Base-by-base conservation (phyloP, 2,113 vertebrate species). In the Pholis gunnellus region DNA sequence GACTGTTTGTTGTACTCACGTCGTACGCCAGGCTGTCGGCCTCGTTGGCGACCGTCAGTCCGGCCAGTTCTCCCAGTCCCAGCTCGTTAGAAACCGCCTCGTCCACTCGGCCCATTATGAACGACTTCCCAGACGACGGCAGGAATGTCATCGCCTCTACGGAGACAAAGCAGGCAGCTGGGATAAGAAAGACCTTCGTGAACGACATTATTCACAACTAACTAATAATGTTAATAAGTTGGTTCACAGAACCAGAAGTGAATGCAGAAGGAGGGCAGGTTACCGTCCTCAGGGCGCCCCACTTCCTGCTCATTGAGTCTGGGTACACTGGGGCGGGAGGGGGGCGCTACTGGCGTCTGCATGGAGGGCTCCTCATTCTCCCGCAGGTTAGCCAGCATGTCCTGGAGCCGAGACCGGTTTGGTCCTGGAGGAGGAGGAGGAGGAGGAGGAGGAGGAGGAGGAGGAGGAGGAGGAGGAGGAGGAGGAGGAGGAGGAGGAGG, bases 341-440 rank as follows among this genome's bases (percentile, higher is more conserved):
- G 95, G 3, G 97, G 95, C 7, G 95, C 91, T 90, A 96, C 89
- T 18, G 97, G 93, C 9, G 96, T 96, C 86, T 97, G 85, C 71
- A 92, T 22, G 72, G 87, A 63, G 18, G 91, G 94, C 56, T 99
- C 98, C 93, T 99, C 98, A 8, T 96, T 96, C 50, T 99, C 98
- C 89, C 97, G 95, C 91, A 99, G 96, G 90, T 97, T 99, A 76
- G 98, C 97, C 94, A 99, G 90, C 98, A 99, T 99, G 92, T 99
- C 98, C 96, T 99, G 98, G 18, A 99, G 97, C 90, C 98, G 98
- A 74, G 97, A 98, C 80, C 97, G 96, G 95, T 95, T 95, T 0
- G 93, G 94, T 64, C 94, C 94, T 95, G 82, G 10, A 42, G 59
- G 34, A 67, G 34, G 78, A 72, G 13, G 27, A 29, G 9, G 50